These are phyloP conservation scores for Ericerus pela DNA, from an alignment of 1,140 invertebrate genomes.

Conservation along the genomic window DNA sequence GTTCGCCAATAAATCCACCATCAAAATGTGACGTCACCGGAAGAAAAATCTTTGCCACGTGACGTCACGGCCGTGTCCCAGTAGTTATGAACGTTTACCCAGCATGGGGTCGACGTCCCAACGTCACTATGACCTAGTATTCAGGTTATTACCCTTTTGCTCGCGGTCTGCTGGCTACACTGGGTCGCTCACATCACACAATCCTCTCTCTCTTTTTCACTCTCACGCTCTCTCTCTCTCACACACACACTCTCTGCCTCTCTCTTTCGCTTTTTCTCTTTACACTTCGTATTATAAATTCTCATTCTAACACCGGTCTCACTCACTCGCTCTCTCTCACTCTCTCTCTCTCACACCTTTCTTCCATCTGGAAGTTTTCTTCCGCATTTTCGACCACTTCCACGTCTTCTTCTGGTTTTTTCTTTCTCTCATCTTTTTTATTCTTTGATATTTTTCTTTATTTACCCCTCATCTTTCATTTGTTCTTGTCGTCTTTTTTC, in stretches of 20 bases:
- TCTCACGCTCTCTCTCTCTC: too few relatives aligned
- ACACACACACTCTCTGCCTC: too few relatives aligned
- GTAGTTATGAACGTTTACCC: not conserved
- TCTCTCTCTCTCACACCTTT: too few relatives aligned
- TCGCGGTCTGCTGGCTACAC: constrained; percentile 11
- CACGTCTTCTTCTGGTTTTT: not conserved
- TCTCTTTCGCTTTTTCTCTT: not conserved
- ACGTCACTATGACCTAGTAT: constrained; percentile 10
- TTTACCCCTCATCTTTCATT: too few relatives aligned
- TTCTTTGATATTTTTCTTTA: too few relatives aligned
- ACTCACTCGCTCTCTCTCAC: not conserved
- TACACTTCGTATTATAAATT: not conserved
- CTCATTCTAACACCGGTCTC: too few relatives aligned
- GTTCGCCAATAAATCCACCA: not conserved
- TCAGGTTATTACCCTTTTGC: constrained; percentile 5
- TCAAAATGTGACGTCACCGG: not conserved
- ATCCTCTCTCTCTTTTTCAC: not conserved
- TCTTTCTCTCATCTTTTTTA: not conserved
- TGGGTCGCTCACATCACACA: constrained; percentile 2
- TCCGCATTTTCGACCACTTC: constrained; percentile 10
- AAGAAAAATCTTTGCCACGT: constrained; percentile 1
- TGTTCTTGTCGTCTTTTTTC: not conserved
- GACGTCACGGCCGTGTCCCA: constrained; percentile 4
- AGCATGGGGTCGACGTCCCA: constrained; percentile 8
- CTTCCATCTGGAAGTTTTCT: not conserved